Evolutionary conservation across 1,140 invertebrate species (phyloP), one percentile per base, ranked within the genome.

Genomic region (Philotrypesis tridentata): DNA sequence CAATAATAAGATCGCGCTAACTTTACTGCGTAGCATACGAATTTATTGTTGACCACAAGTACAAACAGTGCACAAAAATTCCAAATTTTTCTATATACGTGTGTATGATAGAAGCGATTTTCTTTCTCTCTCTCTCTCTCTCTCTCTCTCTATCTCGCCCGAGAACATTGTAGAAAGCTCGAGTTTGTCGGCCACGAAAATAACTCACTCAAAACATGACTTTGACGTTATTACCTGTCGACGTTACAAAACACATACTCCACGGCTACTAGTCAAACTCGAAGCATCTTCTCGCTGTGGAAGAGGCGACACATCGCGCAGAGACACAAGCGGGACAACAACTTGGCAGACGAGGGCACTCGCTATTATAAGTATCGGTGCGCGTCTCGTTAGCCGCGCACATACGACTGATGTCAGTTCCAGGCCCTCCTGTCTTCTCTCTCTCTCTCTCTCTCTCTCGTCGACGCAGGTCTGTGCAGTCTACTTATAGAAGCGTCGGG

Each of bases 401-500:
- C 87, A 87, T 89, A 88, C 88, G 89, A 91, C 82, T 87, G 88
- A 90, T 88, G 86, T 87, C 85, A 86, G 87, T 87, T 88, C 82
- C 83, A 85, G 82, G n/a, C n/a, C n/a, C 79, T 31, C 27, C 12
- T 3, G 3, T 37, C 3, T n/a, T 4, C 27, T 8, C 68, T 37
- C 33, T n/a, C 68, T n/a, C 17, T 31, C 14, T 25, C 7, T n/a
- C n/a, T n/a, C n/a, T n/a, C n/a, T n/a, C n/a, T n/a, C n/a, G n/a
- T n/a, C n/a, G n/a, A n/a, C n/a, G n/a, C n/a, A n/a, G n/a, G n/a
- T n/a, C n/a, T n/a, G 23, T 80, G 85, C 76, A 73, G 85, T 91
- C 90, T 89, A 90, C 88, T 90, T 91, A 91, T 91, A 91, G 90
- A 90, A 86, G 82, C 86, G 89, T 91, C 90, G 90, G 84, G 84